A percentile compares a stretch with the other conserved stretches of the same genome.
These are phyloP conservation scores for Dasypolia templi DNA, from an alignment of 2,888 invertebrate species.

Conservation along the genomic window DNA sequence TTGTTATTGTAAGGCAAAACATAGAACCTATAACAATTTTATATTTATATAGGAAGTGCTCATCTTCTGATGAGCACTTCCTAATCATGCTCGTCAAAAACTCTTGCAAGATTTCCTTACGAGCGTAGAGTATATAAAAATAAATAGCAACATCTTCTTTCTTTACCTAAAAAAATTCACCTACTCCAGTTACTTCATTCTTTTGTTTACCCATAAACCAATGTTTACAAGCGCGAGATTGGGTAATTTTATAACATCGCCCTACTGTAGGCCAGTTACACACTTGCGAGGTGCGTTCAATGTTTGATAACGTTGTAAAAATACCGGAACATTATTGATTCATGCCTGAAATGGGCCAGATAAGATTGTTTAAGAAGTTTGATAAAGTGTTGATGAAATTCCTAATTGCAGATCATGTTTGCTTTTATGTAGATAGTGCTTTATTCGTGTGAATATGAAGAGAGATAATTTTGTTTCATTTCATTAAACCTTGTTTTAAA, in stretches of 20 bases:
- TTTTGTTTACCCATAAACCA: conserved; percentile 60
- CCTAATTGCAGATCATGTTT: conserved; percentile 57
- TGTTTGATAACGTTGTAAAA: conserved; percentile 72
- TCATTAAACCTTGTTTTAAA: background rate
- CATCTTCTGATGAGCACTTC: no score
- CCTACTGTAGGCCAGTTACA: conserved; percentile 49
- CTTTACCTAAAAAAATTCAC: conserved; percentile 52
- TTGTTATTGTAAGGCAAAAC: background rate
- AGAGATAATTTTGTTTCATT: background rate
- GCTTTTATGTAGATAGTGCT: background rate
- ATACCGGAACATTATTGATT: conserved; percentile 67
- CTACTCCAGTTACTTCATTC: conserved; percentile 49
- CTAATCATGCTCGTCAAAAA: conserved; percentile 3
- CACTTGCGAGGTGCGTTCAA: conserved; percentile 41
- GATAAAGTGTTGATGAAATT: conserved; percentile 65
- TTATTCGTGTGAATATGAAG: conserved; percentile 5
- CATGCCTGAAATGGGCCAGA: conserved; percentile 65
- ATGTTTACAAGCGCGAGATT: conserved; percentile 63
- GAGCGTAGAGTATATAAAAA: conserved; percentile 14
- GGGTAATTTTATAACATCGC: conserved; percentile 61
- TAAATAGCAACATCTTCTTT: conserved; percentile 26
- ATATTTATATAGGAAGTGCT: background rate
- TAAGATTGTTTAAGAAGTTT: conserved; percentile 61
- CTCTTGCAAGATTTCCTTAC: background rate
- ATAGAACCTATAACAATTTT: background rate